Evolutionary conservation across 2,888 invertebrate species (phyloP), one percentile per base, ranked within the genome.

Genomic region (Meteorus cinctellus): DNA sequence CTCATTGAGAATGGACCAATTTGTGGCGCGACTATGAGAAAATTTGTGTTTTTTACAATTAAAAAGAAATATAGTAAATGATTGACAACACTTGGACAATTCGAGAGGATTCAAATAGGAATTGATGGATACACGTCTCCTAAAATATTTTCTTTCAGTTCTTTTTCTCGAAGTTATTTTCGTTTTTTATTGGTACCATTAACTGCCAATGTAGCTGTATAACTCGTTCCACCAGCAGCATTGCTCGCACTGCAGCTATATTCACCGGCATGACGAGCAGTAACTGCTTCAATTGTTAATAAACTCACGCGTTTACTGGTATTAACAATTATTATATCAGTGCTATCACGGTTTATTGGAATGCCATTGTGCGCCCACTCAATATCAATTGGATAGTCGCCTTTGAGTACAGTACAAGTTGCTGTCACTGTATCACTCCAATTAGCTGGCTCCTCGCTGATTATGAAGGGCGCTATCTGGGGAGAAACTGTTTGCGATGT

Each of bases 361-460:
- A 91, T 90, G 82, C 92, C 93, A 85, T 94, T 93, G 86, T 95
- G 91, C 77, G 92, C 92, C 96, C 96, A 96, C 74, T 92, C 92
- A 80, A 96, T 93, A 77, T 92, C 92, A 79, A 96, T 92, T 31
- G 96, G 96, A 82, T 94, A 91, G 90, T 96, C 96, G 76, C 96
- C 95, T 86, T 93, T 93, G 80, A 94, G 92, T 81, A 94, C 92
- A 71, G 92, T 93, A 90, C 95, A 95, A 82, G 92, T 92, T 76
- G 93, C 91, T 81, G 93, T 93, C 70, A 92, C 92, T 76, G 93
- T 92, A 88, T 94, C 93, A 70, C 94, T 94, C 82, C 93, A 92
- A 84, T 93, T 93, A 80, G 93, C 92, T 76, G 93, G 92, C 84
- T 92, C 93, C 85, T 94, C 93, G 77, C 89, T 88, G 83, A 94